Evolutionary conservation across 92 coral and sea anemone species (phyloP).

Genomic region (Siderastrea siderea): DNA sequence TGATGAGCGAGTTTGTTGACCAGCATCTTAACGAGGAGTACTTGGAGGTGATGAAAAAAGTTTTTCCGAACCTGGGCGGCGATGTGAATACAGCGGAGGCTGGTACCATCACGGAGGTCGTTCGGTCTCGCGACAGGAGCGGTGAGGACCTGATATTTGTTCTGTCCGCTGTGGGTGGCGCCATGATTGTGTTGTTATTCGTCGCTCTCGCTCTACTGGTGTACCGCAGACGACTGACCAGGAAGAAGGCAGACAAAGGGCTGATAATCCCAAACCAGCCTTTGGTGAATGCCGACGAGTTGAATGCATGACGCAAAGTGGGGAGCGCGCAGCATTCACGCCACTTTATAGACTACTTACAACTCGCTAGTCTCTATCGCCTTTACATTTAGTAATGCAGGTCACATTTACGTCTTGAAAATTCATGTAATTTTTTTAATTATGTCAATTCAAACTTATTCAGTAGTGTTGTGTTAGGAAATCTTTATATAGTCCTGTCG

Average conservation of each 20-base stretch:
- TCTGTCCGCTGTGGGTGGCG: conserved; percentile 19
- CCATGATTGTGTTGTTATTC: conserved; percentile 9
- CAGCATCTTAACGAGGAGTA: conserved; percentile 41
- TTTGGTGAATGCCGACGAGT: neutral
- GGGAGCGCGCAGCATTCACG: too few species aligned
- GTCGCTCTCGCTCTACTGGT: neutral
- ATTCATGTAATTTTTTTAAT: too few species aligned
- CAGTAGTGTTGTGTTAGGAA: too few species aligned
- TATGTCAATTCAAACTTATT: too few species aligned
- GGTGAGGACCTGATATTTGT: neutral
- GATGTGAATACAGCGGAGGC: conserved; percentile 19
- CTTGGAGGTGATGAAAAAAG: conserved; percentile 11
- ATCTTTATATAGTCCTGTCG: too few species aligned
- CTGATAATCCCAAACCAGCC: neutral
- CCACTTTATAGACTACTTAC: too few species aligned
- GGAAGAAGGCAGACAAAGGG: conserved; percentile 4
- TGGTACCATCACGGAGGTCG: conserved; percentile 24
- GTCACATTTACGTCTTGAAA: too few species aligned
- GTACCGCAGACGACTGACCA: conserved; percentile 12
- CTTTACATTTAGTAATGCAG: too few species aligned
- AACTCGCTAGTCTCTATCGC: too few species aligned
- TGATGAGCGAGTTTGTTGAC: conserved; percentile 29
- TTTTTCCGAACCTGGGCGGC: conserved; percentile 49
- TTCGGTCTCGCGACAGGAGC: conserved; percentile 4
- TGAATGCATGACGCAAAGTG: neutral